A percentile compares a stretch with the other conserved stretches of the same genome.
Evolutionary conservation across 2,888 invertebrate species (phyloP).

Genomic region (Macrosiphum euphorbiae): DNA sequence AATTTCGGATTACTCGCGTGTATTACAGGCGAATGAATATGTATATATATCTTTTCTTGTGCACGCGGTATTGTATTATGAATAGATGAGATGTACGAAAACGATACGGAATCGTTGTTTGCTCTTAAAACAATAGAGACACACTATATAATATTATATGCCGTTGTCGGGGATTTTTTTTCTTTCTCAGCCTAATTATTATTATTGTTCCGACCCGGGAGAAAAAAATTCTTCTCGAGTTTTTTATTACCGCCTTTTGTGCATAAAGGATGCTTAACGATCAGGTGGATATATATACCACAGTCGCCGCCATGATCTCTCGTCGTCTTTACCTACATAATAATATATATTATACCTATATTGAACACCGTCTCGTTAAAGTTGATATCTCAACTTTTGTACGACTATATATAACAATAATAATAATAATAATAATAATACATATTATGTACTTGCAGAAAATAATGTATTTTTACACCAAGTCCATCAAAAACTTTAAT

Average conservation of each 20-base stretch:
- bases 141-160: neutral
- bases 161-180: constrained; percentile 16
- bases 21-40: neutral
- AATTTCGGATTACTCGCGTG: constrained; percentile 14
- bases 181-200: constrained; percentile 43
- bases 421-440: constrained; percentile 33
- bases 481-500: constrained; percentile 10
- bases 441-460: neutral
- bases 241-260: constrained; percentile 46
- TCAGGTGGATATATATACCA: constrained; percentile 14
- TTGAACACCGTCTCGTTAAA: constrained; percentile 19
- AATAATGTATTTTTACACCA: neutral
- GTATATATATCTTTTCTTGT: neutral
- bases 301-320: constrained; percentile 4
- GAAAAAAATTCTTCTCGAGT: neutral
- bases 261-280: constrained; percentile 26
- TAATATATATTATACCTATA: neutral
- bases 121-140: constrained; percentile 50
- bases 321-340: neutral
- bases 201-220: constrained; percentile 36
- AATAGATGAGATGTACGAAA: constrained; percentile 57
- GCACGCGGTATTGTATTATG: constrained; percentile 33
- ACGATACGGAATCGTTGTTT: constrained; percentile 59
- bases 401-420: neutral
- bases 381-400: constrained; percentile 14